Conservation (phyloP, 2,113 vertebrate species). For the Gasterosteus nipponicus region DNA sequence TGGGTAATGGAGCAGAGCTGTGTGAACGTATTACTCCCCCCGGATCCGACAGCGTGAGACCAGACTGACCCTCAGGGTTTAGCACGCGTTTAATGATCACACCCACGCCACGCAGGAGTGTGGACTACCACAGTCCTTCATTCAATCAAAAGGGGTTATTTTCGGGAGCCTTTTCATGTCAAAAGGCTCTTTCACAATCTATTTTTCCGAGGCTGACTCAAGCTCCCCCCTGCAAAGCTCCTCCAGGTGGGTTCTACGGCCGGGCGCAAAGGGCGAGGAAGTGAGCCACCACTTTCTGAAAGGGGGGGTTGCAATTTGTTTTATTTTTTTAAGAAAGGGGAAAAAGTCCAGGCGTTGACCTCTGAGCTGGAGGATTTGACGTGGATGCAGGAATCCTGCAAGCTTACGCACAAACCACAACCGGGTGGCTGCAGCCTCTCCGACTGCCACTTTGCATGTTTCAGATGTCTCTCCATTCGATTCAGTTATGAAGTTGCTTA, state of each 20-base stretch:
- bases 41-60: slow-evolving; percentile 66
- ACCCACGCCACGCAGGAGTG: slow-evolving; percentile 29
- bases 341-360: slow-evolving; percentile 4
- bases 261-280: slow-evolving; percentile 22
- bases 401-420: slow-evolving; percentile 4
- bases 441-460: slow-evolving; percentile 4
- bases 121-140: slow-evolving; percentile 40
- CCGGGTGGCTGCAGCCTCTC: not conserved
- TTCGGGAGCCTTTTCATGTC: slow-evolving; percentile 26
- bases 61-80: slow-evolving; percentile 51
- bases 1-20: slow-evolving; percentile 73
- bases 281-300: not conserved
- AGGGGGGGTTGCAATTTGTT: not conserved
- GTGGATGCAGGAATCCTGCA: not conserved
- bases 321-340: not conserved
- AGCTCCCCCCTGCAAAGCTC: slow-evolving; percentile 23
- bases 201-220: slow-evolving; percentile 42
- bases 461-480: not conserved
- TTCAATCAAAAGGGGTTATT: slow-evolving; percentile 61
- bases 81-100: slow-evolving; percentile 63
- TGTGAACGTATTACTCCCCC: slow-evolving; percentile 61
- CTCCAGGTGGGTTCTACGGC: slow-evolving; percentile 33
- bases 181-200: slow-evolving; percentile 32
- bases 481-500: not conserved
- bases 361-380: not conserved